These are phyloP conservation scores for Esox masquinongy DNA, from an alignment of 2,797 vertebrate species.

Conservation along the genomic window DNA sequence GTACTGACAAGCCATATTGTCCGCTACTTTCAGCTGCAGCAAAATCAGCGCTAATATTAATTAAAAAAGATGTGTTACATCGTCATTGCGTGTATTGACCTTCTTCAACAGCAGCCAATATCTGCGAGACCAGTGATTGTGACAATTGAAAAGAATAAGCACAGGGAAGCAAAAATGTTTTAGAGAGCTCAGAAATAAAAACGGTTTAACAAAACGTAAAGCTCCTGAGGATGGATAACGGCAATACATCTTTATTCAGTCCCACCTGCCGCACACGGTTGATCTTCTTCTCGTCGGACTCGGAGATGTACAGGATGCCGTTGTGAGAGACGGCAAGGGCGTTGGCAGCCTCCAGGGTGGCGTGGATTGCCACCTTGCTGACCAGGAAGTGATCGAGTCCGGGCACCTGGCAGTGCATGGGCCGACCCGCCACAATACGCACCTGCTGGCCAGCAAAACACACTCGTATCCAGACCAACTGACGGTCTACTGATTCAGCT, in stretches of 20 bases:
- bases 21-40: too few species aligned
- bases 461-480: neutral
- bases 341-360: conserved; percentile 92
- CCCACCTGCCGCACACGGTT: conserved; percentile 91
- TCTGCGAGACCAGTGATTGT: too few species aligned
- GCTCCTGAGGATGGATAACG: neutral
- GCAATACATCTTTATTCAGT: neutral
- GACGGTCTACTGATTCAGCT: neutral
- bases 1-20: too few species aligned
- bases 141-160: too few species aligned
- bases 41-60: too few species aligned
- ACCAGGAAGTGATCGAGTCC: conserved; percentile 96
- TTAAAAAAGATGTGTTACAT: too few species aligned
- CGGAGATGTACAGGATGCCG: conserved; percentile 91
- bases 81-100: too few species aligned
- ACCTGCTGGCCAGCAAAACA: conserved; percentile 73
- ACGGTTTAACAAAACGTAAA: too few species aligned
- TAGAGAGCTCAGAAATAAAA: too few species aligned
- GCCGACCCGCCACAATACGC: conserved; percentile 91
- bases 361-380: conserved; percentile 93
- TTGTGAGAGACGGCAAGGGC: conserved; percentile 92
- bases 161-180: too few species aligned
- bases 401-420: conserved; percentile 98
- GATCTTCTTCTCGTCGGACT: conserved; percentile 97
- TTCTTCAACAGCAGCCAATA: too few species aligned